These are phyloP conservation scores for Agriotes lineatus DNA, from an alignment of 2,888 invertebrate genomes.

Conservation along the genomic window DNA sequence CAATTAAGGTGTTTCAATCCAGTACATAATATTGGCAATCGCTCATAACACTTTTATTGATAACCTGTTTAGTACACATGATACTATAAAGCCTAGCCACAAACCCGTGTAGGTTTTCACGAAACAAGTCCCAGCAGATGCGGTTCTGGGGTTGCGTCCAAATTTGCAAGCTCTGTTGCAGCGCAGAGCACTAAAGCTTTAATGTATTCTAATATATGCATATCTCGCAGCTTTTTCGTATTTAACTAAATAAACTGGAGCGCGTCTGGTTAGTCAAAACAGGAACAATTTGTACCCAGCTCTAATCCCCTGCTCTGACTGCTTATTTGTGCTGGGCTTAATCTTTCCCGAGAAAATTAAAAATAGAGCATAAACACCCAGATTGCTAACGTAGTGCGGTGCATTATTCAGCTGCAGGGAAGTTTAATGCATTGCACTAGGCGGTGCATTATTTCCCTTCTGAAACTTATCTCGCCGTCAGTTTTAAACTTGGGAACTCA, in stretches of 20 bases:
- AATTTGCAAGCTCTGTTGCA: conserved; percentile 19
- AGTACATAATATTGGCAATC: too few species aligned
- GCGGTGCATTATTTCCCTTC: too few species aligned
- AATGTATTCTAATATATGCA: conserved; percentile 43
- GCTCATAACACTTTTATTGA: too few species aligned
- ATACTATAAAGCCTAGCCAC: too few species aligned
- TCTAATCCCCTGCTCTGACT: conserved; percentile 22
- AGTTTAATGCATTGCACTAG: not conserved
- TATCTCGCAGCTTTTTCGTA: conserved; percentile 40
- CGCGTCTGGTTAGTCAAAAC: conserved; percentile 41
- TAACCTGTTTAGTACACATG: too few species aligned
- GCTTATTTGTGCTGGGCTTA: conserved; percentile 29
- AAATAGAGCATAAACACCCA: not conserved
- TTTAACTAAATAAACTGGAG: conserved; percentile 40
- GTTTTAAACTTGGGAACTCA: not conserved
- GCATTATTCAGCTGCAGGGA: too few species aligned
- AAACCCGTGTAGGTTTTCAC: too few species aligned
- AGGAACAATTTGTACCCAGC: conserved; percentile 34
- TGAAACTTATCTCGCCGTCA: not conserved
- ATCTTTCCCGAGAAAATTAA: conserved; percentile 23
- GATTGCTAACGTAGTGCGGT: too few species aligned
- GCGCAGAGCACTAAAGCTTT: conserved; percentile 13
- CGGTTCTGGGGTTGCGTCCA: not conserved
- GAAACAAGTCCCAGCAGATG: too few species aligned
- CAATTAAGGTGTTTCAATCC: too few species aligned